Evolutionary conservation across 2,888 invertebrate species (phyloP).

Genomic region (Hyposoter didymator): DNA sequence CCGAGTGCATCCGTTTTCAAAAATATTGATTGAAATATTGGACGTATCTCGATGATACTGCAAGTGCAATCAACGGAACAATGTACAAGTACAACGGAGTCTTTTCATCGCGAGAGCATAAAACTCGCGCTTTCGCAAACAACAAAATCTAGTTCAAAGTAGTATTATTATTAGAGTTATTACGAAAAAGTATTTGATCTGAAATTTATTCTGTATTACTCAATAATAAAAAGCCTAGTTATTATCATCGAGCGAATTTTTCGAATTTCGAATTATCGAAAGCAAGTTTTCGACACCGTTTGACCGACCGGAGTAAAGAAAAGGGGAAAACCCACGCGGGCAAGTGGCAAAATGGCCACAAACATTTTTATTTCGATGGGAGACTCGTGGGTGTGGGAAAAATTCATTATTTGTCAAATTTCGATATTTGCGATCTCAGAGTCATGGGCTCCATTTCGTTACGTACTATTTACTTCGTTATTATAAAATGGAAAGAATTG

Average conservation of each 20-base stretch:
- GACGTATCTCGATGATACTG: constrained; percentile 12
- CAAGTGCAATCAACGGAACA: constrained; percentile 5
- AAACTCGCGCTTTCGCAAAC: neutral
- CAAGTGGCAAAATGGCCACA: no score
- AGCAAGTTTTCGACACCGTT: neutral
- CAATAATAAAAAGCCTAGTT: constrained; percentile 37
- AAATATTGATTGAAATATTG: neutral
- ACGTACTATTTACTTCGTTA: no score
- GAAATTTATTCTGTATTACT: constrained; percentile 56
- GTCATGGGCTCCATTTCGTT: no score
- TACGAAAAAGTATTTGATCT: constrained; percentile 36
- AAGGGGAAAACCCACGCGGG: no score
- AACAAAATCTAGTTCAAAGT: constrained; percentile 53
- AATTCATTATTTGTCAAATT: no score
- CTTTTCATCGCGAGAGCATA: neutral
- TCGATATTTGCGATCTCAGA: no score
- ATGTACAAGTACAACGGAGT: neutral
- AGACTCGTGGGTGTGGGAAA: no score
- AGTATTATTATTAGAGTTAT: constrained; percentile 51
- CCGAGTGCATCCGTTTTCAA: neutral
- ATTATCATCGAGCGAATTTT: neutral
- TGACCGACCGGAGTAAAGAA: no score
- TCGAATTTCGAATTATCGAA: neutral
- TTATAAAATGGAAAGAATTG: no score
- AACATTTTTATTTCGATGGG: no score